A percentile compares a stretch with the other conserved stretches of the same genome.
Conservation (phyloP, 2,797 vertebrate species). For the Phylloscopus collybita region DNA sequence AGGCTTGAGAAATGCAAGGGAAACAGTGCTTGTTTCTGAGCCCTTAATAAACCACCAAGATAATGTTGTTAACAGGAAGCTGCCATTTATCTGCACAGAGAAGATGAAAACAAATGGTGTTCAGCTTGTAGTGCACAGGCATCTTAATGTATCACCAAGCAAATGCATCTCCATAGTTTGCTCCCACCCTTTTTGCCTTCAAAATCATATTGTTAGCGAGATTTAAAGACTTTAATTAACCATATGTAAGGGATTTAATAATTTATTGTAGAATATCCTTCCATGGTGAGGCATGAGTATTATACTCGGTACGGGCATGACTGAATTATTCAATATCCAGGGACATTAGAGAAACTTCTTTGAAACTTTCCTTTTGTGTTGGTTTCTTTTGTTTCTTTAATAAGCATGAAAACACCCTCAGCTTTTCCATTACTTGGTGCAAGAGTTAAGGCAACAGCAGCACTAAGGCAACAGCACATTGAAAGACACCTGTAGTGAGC, state of each 20-base stretch:
- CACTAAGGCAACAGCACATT: conserved; percentile 10
- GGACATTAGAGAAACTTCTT: conserved; percentile 75
- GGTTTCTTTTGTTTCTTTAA: conserved; percentile 60
- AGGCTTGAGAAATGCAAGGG: conserved; percentile 56
- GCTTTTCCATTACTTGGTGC: conserved; percentile 40
- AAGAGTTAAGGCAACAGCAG: conserved; percentile 36
- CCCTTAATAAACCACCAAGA: conserved; percentile 72
- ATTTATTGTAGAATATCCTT: conserved; percentile 84
- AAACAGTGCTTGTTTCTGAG: conserved; percentile 36
- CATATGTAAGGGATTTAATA: conserved; percentile 82
- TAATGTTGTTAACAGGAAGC: conserved; percentile 32
- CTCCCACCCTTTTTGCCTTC: not conserved
- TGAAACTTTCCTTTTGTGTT: conserved; percentile 58
- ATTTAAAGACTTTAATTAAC: conserved; percentile 79
- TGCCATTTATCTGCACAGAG: conserved; percentile 9
- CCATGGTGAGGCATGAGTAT: conserved; percentile 80
- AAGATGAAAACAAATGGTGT: conserved; percentile 16
- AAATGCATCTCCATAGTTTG: not conserved
- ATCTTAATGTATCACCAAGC: conserved; percentile 48
- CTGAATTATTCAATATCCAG: conserved; percentile 86
- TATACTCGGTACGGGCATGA: conserved; percentile 80
- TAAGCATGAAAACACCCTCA: not conserved
- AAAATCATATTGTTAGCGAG: conserved; percentile 45
- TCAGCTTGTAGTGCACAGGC: not conserved
- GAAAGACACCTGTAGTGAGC: conserved; percentile 10